Conservation (phyloP, 2,888 invertebrate genomes). For the Sinotaia quadrata region DNA sequence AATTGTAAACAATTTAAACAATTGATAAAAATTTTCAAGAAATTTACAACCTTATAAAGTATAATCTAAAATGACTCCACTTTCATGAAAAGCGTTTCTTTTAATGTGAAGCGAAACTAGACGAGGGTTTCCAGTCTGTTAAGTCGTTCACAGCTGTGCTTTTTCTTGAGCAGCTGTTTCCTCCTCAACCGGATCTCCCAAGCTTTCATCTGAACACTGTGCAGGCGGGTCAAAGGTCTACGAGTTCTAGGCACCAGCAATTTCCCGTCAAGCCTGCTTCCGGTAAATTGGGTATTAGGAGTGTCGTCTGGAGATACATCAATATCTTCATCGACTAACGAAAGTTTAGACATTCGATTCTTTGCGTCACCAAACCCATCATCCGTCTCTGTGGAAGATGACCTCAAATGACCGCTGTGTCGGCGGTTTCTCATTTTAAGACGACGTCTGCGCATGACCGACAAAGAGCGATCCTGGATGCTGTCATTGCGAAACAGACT, state of each 20-base stretch:
- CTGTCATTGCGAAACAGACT: constrained; percentile 26
- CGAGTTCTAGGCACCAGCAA: constrained; percentile 1
- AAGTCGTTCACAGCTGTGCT: constrained; percentile 10
- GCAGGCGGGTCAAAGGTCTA: constrained; percentile 9
- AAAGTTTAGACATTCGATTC: neutral
- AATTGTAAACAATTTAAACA: too few relatives aligned
- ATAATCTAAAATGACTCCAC: too few relatives aligned
- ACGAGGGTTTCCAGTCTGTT: constrained; percentile 9
- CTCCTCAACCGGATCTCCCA: constrained; percentile 30
- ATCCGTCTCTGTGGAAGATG: constrained; percentile 27
- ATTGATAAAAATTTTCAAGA: too few relatives aligned
- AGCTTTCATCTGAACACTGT: constrained; percentile 32
- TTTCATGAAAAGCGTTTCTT: too few relatives aligned
- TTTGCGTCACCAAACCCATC: constrained; percentile 25
- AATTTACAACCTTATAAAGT: too few relatives aligned
- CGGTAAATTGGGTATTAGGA: neutral
- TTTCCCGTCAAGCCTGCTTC: constrained; percentile 1
- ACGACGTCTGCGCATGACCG: constrained; percentile 25
- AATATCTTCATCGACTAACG: neutral
- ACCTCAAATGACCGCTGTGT: neutral
- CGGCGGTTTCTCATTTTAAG: constrained; percentile 27
- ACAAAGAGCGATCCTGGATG: constrained; percentile 32
- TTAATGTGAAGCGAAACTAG: too few relatives aligned
- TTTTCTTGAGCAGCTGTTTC: constrained; percentile 27
- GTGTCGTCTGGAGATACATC: neutral